Evolutionary conservation across 1,140 invertebrate genomes (phyloP), one percentile per base, ranked within the genome.

Genomic region (Drosophila ficusphila): DNA sequence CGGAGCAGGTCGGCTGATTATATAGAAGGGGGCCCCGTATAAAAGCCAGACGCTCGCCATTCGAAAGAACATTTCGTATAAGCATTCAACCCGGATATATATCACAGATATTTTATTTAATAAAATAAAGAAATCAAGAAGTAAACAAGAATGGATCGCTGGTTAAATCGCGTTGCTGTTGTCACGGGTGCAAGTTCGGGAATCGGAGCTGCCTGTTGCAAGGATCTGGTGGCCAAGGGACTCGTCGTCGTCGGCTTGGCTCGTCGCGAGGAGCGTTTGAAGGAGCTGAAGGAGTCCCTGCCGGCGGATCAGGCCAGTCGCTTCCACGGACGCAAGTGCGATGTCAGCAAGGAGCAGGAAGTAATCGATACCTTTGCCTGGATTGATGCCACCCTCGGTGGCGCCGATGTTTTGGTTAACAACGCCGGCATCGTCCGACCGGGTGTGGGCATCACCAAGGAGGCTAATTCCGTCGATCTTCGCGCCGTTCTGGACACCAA

Each of bases 331-430:
- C 69, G 93, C 5, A 79, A 92, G 62, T 93, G 93, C 48, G 96
- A 97, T 85, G 78, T 97, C 0, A 92, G 92, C 1, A 93, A 94
- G 11, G 93, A 95, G 76, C 92, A 94, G 8, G 94, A 96, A 1
- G 93, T 97, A 27, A 74, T 94, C 8, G 90, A 91, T 4, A 93
- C 95, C 27, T 97, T 97, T 77, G 77, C 93, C 52, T 94, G 93
- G 93, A 92, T 94, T 18, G 93, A 94, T 18, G 85, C 93, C 4
- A 92, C 93, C 0, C 91, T 95, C 27, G 95, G 95, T 3, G 94
- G 94, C 0, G 91, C 95, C 3, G 94, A 96, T 79, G 92, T 97
- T 1, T 91, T 96, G 34, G 91, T 97, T 5, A 97, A 97, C 78
- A 96, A 96, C 85, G 96, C 96, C 1, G 96, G 95, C 1, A 82